Percentiles rank a stretch among this genome's conserved stretches.
Evolutionary conservation across 2,797 vertebrate species (phyloP).

Genomic region (Rallus crepitans): DNA sequence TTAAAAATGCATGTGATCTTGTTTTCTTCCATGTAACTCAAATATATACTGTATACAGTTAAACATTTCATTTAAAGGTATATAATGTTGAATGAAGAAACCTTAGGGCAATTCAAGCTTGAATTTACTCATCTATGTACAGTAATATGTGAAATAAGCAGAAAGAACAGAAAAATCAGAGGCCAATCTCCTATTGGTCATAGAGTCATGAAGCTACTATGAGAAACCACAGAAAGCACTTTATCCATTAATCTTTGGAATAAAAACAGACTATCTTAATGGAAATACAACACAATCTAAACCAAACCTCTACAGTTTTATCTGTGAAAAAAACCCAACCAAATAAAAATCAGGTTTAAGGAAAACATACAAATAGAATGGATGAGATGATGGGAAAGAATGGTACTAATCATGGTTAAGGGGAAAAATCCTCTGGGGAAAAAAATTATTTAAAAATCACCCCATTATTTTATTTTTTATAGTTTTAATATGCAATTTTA

Average conservation of each 20-base stretch:
- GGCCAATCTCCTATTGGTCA: background rate
- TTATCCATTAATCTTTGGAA: background rate
- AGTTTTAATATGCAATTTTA: background rate
- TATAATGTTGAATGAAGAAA: background rate
- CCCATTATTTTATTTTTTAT: background rate
- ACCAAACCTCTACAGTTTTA: background rate
- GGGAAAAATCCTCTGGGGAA: background rate
- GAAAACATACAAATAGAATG: background rate
- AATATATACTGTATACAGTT: background rate
- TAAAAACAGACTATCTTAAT: background rate
- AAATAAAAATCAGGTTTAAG: background rate
- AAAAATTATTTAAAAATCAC: fast-evolving
- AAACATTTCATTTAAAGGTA: background rate
- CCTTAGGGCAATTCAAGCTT: background rate
- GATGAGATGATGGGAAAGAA: background rate
- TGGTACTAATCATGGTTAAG: background rate
- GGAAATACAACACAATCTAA: background rate
- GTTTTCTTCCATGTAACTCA: background rate
- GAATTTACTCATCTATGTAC: background rate
- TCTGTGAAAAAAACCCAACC: background rate
- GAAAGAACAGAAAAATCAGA: background rate
- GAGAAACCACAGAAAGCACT: background rate
- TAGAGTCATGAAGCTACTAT: background rate
- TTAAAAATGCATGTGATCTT: background rate
- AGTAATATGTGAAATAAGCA: background rate